phyloP scores from a whole-genome alignment of 2,888 invertebrate species.

The Ochropacha duplaris region DNA sequence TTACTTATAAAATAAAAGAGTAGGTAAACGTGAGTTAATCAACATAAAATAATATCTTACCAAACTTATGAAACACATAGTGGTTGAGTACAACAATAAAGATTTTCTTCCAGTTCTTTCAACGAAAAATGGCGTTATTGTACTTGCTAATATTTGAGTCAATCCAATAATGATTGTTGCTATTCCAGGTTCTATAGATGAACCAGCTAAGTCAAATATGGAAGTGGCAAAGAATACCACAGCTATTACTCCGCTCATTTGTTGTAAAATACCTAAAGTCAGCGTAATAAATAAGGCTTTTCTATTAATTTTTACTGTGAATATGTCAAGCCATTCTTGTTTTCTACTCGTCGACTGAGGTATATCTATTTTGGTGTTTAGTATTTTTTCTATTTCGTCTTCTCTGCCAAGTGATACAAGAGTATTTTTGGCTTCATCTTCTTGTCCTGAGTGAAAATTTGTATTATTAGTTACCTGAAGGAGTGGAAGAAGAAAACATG shows the following conservation, averaged over 20 bases:
- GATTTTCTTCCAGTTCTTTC: slow-evolving; percentile 48
- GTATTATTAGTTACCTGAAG: too few species aligned
- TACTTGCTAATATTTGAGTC: slow-evolving; percentile 42
- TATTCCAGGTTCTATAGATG: slow-evolving; percentile 40
- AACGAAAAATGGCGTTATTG: slow-evolving; percentile 45
- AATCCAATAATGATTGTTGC: slow-evolving; percentile 52
- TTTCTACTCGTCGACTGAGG: slow-evolving; percentile 16
- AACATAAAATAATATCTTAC: slow-evolving; percentile 34
- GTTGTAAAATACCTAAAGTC: slow-evolving; percentile 39
- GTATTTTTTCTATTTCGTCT: slow-evolving; percentile 37
- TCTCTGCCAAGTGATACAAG: slow-evolving; percentile 42
- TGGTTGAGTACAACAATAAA: slow-evolving; percentile 46
- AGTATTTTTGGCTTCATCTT: slow-evolving; percentile 31
- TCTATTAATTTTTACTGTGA: slow-evolving; percentile 43
- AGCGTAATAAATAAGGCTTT: slow-evolving; percentile 45
- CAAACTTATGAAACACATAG: slow-evolving; percentile 43
- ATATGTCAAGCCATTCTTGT: slow-evolving; percentile 41
- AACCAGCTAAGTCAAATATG: slow-evolving; percentile 50
- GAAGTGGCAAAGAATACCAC: slow-evolving; percentile 44
- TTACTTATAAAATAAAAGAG: too few species aligned
- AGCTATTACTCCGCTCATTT: slow-evolving; percentile 46
- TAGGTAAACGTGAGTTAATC: not conserved
- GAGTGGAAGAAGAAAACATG: too few species aligned
- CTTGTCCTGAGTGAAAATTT: slow-evolving; percentile 32
- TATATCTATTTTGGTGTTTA: slow-evolving; percentile 25